A percentile compares a stretch with the other conserved stretches of the same genome.
Conservation (phyloP, 2,113 vertebrate genomes). For the Leuciscus idus region DNA sequence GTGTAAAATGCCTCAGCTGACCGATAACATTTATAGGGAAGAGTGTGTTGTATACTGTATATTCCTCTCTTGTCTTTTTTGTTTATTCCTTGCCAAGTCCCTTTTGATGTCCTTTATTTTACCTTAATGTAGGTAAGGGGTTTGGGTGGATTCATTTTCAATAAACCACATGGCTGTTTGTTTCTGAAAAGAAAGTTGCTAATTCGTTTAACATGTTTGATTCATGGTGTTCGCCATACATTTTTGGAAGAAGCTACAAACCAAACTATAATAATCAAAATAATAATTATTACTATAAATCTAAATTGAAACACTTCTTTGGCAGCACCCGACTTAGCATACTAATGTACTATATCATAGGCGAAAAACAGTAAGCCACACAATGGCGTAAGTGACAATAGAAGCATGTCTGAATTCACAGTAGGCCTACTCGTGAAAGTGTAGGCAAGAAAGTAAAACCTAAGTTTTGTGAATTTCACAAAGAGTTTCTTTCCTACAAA, state of each 20-base stretch:
- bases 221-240: background rate
- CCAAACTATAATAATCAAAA: background rate
- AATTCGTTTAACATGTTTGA: background rate
- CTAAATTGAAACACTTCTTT: background rate
- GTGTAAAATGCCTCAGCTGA: constrained; percentile 12
- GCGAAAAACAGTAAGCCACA: too few species aligned
- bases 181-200: background rate
- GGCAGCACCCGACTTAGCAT: too few species aligned
- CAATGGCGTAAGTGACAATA: too few species aligned
- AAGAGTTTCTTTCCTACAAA: too few species aligned
- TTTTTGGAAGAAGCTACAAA: background rate
- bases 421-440: too few species aligned
- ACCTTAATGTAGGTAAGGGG: background rate
- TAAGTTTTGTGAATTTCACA: too few species aligned
- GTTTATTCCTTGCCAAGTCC: background rate
- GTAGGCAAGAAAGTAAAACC: too few species aligned
- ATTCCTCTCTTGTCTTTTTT: constrained; percentile 12
- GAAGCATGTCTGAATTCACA: too few species aligned
- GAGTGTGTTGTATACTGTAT: background rate
- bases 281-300: background rate
- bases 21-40: background rate
- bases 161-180: background rate
- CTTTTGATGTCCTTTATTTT: background rate
- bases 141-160: background rate
- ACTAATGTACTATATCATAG: too few species aligned